Conservation (phyloP, 1,140 invertebrate genomes). For the Drosophila prosaltans region DNA sequence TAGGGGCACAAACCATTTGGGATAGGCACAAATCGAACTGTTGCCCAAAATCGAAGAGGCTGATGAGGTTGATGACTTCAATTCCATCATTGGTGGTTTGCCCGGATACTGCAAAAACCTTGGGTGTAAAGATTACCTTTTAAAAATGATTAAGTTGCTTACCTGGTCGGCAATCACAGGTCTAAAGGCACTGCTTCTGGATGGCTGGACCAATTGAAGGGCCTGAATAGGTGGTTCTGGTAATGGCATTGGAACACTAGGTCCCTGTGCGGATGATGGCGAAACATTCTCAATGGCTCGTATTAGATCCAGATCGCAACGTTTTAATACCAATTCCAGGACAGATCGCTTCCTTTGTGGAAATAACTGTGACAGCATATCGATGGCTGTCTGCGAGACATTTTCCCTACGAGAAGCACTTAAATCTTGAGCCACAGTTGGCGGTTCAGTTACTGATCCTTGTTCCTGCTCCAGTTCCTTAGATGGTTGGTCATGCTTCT, state of each 20-base stretch:
- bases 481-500: constrained; percentile 11
- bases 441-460: constrained; percentile 15
- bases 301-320: constrained; percentile 93
- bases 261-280: constrained; percentile 34
- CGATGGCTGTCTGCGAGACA: constrained; percentile 88
- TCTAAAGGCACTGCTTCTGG: constrained; percentile 69
- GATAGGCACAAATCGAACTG: constrained; percentile 69
- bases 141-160: background rate
- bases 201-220: constrained; percentile 42
- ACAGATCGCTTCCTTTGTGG: constrained; percentile 94
- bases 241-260: background rate
- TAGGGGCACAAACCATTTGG: constrained; percentile 82
- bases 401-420: constrained; percentile 59
- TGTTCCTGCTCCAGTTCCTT: background rate
- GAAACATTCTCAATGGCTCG: constrained; percentile 84
- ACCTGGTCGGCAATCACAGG: constrained; percentile 72
- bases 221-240: constrained; percentile 17
- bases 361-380: constrained; percentile 93
- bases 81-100: constrained; percentile 47
- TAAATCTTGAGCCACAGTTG: constrained; percentile 59
- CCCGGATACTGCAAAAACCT: constrained; percentile 39
- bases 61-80: constrained; percentile 33
- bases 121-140: background rate
- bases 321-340: constrained; percentile 92
- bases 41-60: constrained; percentile 30